Percentiles rank a stretch among this genome's conserved stretches.
These are phyloP conservation scores for Drosophila carrolli DNA, from an alignment of 1,140 invertebrate genomes.

Conservation along the genomic window DNA sequence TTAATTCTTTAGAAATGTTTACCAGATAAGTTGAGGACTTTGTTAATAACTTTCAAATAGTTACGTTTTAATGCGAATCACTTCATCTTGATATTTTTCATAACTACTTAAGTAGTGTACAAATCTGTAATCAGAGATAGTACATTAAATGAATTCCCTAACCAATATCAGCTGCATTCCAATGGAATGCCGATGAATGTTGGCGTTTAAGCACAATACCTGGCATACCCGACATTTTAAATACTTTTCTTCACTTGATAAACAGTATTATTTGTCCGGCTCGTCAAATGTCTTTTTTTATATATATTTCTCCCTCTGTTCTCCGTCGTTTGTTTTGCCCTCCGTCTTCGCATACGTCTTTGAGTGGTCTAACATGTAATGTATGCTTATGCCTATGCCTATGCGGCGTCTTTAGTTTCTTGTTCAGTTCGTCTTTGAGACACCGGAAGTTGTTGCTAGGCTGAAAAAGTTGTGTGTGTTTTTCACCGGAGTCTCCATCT, in stretches of 20 bases:
- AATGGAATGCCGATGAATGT: constrained; percentile 3
- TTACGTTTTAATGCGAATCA: not conserved
- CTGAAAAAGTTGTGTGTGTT: constrained; percentile 37
- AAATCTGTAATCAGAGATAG: no score
- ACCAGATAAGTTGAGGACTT: no score
- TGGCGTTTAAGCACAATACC: not conserved
- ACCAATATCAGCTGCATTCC: constrained; percentile 13
- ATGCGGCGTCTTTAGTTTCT: constrained; percentile 25
- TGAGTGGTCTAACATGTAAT: constrained; percentile 49
- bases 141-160: no score
- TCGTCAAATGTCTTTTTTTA: constrained; percentile 24
- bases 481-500: constrained; percentile 32
- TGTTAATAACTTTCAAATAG: not conserved
- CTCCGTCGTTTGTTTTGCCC: constrained; percentile 19
- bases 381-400: constrained; percentile 13
- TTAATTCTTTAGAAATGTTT: no score
- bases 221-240: constrained; percentile 24
- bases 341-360: constrained; percentile 30
- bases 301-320: constrained; percentile 17
- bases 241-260: constrained; percentile 39
- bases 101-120: no score
- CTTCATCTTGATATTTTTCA: no score
- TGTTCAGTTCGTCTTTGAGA: constrained; percentile 33
- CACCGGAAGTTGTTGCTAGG: constrained; percentile 59
- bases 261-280: constrained; percentile 38